phyloP scores from a whole-genome alignment of 2,888 invertebrate genomes.

The Drosophila robusta region DNA sequence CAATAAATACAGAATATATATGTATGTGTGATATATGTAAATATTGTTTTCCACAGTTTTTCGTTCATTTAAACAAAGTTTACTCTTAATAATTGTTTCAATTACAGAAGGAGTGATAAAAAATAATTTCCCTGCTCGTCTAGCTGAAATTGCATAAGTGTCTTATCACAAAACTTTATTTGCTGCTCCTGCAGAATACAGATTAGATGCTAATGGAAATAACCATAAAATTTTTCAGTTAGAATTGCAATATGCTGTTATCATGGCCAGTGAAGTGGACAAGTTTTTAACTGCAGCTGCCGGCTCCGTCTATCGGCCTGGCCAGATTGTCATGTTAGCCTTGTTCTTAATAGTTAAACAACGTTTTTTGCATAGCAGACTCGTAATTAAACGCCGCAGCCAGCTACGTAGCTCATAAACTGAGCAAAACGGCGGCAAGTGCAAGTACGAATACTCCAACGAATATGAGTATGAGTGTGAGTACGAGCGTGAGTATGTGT shows the following conservation, averaged over 20 bases:
- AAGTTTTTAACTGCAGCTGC: conserved; percentile 27
- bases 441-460: conserved; percentile 11
- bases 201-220: neutral
- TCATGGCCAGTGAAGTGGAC: conserved; percentile 36
- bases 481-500: conserved; percentile 19
- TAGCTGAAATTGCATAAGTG: neutral
- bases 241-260: conserved; percentile 22
- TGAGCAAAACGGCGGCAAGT: conserved; percentile 39
- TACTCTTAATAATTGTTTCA: too few species aligned
- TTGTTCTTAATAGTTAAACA: conserved; percentile 72
- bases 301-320: conserved; percentile 11
- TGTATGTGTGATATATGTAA: too few species aligned
- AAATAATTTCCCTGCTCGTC: too few species aligned
- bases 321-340: conserved; percentile 60
- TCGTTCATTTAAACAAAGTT: too few species aligned
- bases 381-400: conserved; percentile 60
- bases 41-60: too few species aligned
- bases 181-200: neutral
- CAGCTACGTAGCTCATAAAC: conserved; percentile 31
- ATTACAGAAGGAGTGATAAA: too few species aligned
- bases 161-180: neutral
- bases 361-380: conserved; percentile 54
- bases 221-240: neutral
- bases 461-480: too few species aligned
- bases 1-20: too few species aligned